Evolutionary conservation across 2,113 vertebrate genomes (phyloP), one percentile per base, ranked within the genome.

Genomic region (Toxotes jaculatrix): DNA sequence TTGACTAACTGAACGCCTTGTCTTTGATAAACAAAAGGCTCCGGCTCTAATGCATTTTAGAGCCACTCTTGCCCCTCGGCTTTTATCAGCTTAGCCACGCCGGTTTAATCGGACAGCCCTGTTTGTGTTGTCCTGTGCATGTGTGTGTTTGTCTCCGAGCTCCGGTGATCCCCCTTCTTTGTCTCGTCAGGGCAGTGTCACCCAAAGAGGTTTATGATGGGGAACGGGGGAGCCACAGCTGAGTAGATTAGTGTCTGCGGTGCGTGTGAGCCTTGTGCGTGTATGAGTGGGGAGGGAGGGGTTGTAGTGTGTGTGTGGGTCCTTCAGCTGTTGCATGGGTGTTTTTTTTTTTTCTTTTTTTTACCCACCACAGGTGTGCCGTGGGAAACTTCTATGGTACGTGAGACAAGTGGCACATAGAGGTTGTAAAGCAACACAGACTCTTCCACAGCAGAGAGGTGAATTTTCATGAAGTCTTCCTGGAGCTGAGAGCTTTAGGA

Each of bases 21-120:
- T 83, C 61, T 87, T 56, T 76, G 84, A 85, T 89, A 94, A 94
- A 94, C 93, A 94, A 95, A 92, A 80, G 82, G 84, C 89, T 94
- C 86, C 60, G 82, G 68, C 70, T 91, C 42, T 93, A 89, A 92
- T 87, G 86, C 85, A 89, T 81, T 87, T 89, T 67, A 53, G 77
- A 85, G 86, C 76, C 77, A 87, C 80, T 86, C 80, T 82, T 88
- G 70, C 85, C 73, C 79, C 83, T 80, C 38, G 17, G 78, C 79
- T 88, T 92, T 90, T 89, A 95, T 89, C 92, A 80, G 93, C 89
- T 95, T 94, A 93, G 73, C 89, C 51, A 75, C 59, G 59, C 66
- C 40, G 80, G 77, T 85, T 94, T 91, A 93, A 91, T 87, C 64
- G 60, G 75, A 67, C 75, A 53, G 51, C 53, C 80, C 74, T 89